phyloP scores from a whole-genome alignment of 2,797 vertebrate genomes.

The Coregonus ussuriensis region DNA sequence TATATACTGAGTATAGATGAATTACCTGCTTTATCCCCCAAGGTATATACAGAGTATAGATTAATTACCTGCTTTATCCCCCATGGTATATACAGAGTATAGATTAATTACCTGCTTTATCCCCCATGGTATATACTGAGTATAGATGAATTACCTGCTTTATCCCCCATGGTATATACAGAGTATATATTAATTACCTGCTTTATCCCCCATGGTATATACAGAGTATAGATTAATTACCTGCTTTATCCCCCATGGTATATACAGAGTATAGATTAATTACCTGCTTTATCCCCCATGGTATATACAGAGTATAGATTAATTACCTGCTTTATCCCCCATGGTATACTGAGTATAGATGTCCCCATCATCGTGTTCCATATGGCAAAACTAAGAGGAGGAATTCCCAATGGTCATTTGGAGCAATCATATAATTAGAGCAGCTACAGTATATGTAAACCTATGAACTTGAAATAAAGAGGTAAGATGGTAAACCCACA shows the following conservation, averaged over 20 bases:
- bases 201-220: too few relatives aligned
- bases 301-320: too few relatives aligned
- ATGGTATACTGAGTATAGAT: conserved; percentile 96
- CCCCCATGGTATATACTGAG: conserved; percentile 94
- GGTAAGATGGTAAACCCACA: neutral
- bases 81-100: neutral
- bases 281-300: too few relatives aligned
- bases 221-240: too few relatives aligned
- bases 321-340: conserved; percentile 55
- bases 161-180: neutral
- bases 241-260: too few relatives aligned
- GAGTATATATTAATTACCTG: too few relatives aligned
- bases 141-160: conserved; percentile 77
- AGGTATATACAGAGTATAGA: neutral
- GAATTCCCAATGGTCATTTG: neutral
- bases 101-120: conserved; percentile 88
- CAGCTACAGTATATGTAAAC: neutral
- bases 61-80: too few relatives aligned
- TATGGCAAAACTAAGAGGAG: conserved; percentile 87
- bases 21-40: neutral
- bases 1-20: neutral
- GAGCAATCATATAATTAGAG: neutral
- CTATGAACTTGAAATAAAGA: neutral
- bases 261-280: too few relatives aligned
- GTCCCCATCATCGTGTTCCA: conserved; percentile 99